phyloP scores from a whole-genome alignment of 2,113 vertebrate species.

The Circaetus gallicus region DNA sequence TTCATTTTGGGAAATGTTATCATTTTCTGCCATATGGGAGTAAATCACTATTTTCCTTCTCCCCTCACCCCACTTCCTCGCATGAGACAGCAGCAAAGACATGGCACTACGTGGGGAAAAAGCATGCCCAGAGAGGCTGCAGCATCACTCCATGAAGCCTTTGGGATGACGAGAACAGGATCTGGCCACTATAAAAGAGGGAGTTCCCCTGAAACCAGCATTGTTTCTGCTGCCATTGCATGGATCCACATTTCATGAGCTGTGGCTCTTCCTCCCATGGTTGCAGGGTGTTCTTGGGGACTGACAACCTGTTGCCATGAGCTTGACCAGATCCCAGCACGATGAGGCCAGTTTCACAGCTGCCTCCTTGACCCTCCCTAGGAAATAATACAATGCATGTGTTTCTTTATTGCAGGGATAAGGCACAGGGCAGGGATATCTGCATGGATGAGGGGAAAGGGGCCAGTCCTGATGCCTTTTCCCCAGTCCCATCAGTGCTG shows the following conservation, averaged over 20 bases:
- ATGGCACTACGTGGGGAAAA: not conserved
- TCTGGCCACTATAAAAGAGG: not conserved
- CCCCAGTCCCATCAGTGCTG: not conserved
- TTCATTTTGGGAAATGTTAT: not conserved
- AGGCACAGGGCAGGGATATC: not conserved
- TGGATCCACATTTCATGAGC: not conserved
- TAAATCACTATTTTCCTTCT: not conserved
- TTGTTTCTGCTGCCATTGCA: not conserved
- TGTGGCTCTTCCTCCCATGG: not conserved
- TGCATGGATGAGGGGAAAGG: not conserved
- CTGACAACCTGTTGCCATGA: not conserved
- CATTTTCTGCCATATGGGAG: not conserved
- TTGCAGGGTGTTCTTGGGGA: not conserved
- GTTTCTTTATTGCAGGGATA: not conserved
- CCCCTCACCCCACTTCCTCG: not conserved
- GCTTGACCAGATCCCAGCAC: rapidly evolving
- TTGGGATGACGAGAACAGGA: not conserved
- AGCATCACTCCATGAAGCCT: not conserved
- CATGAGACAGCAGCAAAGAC: not conserved
- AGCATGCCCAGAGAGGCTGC: not conserved
- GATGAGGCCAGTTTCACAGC: not conserved
- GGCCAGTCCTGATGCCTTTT: not conserved
- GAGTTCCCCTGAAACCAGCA: not conserved
- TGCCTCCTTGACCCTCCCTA: not conserved
- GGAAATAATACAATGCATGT: not conserved